Percentiles rank a stretch among this genome's conserved stretches.
These are phyloP conservation scores for Dallia pectoralis DNA, from an alignment of 2,797 vertebrate species.

Conservation along the genomic window DNA sequence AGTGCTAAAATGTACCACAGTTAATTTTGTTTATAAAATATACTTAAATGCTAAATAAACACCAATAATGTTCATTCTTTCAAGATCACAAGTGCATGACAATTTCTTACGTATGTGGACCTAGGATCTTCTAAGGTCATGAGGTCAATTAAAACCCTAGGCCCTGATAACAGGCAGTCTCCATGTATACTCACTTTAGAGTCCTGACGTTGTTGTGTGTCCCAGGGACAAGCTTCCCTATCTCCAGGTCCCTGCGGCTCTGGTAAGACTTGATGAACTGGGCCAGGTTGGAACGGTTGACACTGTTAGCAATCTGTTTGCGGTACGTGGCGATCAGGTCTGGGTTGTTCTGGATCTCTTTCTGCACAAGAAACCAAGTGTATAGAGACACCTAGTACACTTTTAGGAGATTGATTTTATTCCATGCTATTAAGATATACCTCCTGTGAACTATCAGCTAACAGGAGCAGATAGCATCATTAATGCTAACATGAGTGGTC, in stretches of 20 bases:
- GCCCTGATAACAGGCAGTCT: neutral
- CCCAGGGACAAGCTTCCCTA: conserved; percentile 84
- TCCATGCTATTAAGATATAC: neutral
- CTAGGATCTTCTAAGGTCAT: neutral
- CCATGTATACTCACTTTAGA: conserved; percentile 80
- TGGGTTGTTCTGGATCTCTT: conserved; percentile 87
- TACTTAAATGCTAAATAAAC: too few relatives aligned
- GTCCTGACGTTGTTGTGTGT: conserved; percentile 72
- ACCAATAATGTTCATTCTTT: too few relatives aligned
- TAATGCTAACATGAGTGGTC: too few relatives aligned
- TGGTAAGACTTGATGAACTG: conserved; percentile 91
- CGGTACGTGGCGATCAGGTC: conserved; percentile 90
- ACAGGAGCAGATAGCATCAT: too few relatives aligned
- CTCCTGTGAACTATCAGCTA: too few relatives aligned
- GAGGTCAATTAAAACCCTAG: neutral
- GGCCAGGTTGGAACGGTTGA: conserved; percentile 88
- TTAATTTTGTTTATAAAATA: too few relatives aligned
- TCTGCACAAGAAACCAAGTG: conserved; percentile 65
- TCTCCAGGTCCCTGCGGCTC: conserved; percentile 83
- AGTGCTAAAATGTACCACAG: too few relatives aligned
- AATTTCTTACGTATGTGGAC: neutral
- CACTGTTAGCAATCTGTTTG: conserved; percentile 83
- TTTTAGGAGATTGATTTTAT: neutral
- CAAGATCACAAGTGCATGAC: too few relatives aligned
- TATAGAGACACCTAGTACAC: too few relatives aligned